phyloP scores from a whole-genome alignment of 2,113 vertebrate species.

The Tetraodon nigroviridis region DNA sequence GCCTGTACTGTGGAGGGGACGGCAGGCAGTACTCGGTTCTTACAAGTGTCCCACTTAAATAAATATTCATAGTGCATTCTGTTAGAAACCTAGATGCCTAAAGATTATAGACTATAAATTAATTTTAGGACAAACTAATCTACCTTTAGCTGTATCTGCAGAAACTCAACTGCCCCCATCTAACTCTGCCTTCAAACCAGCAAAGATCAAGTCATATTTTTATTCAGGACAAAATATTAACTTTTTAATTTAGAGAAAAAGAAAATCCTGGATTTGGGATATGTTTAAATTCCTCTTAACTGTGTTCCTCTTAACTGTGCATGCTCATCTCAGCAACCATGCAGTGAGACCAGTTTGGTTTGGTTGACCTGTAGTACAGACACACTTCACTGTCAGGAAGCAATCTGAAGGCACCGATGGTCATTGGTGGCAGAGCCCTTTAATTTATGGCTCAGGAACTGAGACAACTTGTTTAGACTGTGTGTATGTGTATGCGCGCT shows the following conservation, averaged over 20 bases:
- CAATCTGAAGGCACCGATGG: constrained; percentile 5
- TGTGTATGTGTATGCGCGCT: constrained; percentile 8
- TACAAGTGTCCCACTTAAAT: constrained; percentile 14
- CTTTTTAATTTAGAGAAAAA: neutral
- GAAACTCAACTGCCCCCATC: too few relatives aligned
- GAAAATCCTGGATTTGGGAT: neutral
- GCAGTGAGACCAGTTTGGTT: constrained; percentile 4
- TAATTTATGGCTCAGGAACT: constrained; percentile 1
- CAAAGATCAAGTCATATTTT: too few relatives aligned
- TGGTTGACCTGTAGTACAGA: constrained; percentile 5
- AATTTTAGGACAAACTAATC: too few relatives aligned
- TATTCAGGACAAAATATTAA: too few relatives aligned
- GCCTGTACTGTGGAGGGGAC: constrained; percentile 45
- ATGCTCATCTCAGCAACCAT: neutral
- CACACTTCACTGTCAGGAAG: constrained; percentile 12
- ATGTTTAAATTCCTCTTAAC: neutral
- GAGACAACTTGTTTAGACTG: constrained; percentile 11
- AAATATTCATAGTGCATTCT: too few relatives aligned
- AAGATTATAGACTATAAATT: neutral
- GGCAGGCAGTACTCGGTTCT: constrained; percentile 35
- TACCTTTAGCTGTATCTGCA: too few relatives aligned
- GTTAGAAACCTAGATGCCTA: neutral
- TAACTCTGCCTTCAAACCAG: too few relatives aligned
- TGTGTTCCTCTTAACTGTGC: neutral
- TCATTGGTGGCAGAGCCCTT: constrained; percentile 6